Base-by-base conservation (phyloP, 2,113 vertebrate genomes). In the Ibidorhyncha struthersii region DNA sequence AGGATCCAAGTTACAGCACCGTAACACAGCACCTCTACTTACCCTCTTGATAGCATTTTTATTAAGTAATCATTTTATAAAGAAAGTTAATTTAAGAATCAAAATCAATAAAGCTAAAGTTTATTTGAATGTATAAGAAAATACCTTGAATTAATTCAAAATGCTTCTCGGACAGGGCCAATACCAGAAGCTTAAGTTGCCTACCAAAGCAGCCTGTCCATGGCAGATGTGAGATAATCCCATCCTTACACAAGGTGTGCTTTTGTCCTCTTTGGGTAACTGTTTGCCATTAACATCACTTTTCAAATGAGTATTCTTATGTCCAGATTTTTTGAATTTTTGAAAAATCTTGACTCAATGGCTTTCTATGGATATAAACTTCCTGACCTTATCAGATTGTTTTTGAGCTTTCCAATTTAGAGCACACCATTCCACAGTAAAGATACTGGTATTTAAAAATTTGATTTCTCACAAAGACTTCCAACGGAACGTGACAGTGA, bases 181-280 rank as follows among this genome's bases (percentile, higher is more conserved):
- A 1, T 38, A 89, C 11, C 55, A 86, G 93, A 77, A 94, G 41
- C 55, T 92, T 81, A 89, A 71, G 3, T 26, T 84, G 70, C 72
- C 50, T 84, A 77, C 47, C 63, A 80, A 90, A 86, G 62, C 53
- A 32, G n/a, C 27, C n/a, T 53, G 50, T 21, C 17, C 0, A 55
- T 88, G 66, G 85, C 85, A 93, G 88, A 87, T 82, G 90, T 30
- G 53, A 77, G 58, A 80, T 90, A 94, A 96, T 92, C 67, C 50
- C 29, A 80, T 71, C 62, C 50, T 88, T 83, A 86, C 21, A 67
- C 41, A 73, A 74, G 50, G 52, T 7, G 47, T 78, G 55, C 34
- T 89, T 88, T 89, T 82, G 80, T 89, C 59, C 77, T 78, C 89
- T 82, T 56, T 30, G 41, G 41, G n/a, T 71, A 91, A 94, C 14